phyloP scores from a whole-genome alignment of 1,140 invertebrate genomes.

The Drosophila repleta region DNA sequence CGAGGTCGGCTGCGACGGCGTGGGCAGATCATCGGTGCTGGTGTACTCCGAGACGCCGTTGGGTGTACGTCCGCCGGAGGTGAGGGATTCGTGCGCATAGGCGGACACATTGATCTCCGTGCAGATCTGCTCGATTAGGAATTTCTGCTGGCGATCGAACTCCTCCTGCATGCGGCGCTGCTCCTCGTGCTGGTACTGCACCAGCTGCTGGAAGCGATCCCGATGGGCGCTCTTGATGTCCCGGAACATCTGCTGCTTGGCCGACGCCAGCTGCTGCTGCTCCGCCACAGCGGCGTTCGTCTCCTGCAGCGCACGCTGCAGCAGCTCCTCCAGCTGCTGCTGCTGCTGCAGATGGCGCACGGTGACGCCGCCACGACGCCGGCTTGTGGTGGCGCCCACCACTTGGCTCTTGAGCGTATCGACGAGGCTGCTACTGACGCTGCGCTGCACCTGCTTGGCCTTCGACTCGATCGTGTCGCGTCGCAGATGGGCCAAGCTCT shows the following conservation, averaged over 20 bases:
- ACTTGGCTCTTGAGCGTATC: constrained; percentile 14
- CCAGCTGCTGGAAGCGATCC: constrained; percentile 81
- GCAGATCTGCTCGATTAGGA: constrained; percentile 73
- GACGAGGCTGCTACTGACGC: constrained; percentile 10
- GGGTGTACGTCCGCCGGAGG: neutral
- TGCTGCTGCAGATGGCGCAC: neutral
- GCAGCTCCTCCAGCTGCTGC: constrained; percentile 47
- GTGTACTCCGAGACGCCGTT: constrained; percentile 34
- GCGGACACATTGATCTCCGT: constrained; percentile 50
- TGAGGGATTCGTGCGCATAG: constrained; percentile 14
- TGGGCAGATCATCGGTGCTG: constrained; percentile 46
- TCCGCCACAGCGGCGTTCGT: constrained; percentile 3
- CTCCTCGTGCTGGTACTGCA: constrained; percentile 77
- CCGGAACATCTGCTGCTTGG: constrained; percentile 34
- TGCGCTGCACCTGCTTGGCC: constrained; percentile 71
- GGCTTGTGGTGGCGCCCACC: neutral
- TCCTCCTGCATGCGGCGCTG: constrained; percentile 62
- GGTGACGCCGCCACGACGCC: too few relatives aligned
- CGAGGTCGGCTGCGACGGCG: constrained; percentile 4
- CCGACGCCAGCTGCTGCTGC: constrained; percentile 18
- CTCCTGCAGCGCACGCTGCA: constrained; percentile 50
- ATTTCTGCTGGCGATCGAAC: constrained; percentile 70
- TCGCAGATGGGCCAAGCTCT: constrained; percentile 43
- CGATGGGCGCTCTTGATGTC: constrained; percentile 78
- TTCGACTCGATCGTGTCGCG: constrained; percentile 73